Evolutionary conservation across 2,888 invertebrate genomes (phyloP).

Genomic region (Polia nebulosa): DNA sequence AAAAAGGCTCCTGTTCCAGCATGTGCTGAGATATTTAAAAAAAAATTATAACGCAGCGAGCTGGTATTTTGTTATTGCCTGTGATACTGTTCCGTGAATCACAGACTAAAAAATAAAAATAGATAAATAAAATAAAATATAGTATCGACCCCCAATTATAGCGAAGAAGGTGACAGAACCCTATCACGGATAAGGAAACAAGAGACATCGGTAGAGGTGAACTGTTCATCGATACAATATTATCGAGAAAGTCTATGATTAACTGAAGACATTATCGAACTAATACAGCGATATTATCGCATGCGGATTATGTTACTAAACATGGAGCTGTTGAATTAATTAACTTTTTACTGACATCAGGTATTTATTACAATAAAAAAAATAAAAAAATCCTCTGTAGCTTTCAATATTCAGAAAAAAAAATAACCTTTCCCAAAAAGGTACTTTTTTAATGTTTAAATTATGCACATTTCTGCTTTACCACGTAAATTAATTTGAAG

Average conservation of each 20-base stretch:
- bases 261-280: not conserved
- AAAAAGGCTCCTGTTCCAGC: no score
- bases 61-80: no score
- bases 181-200: not conserved
- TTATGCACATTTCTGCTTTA: conserved; percentile 4
- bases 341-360: conserved; percentile 15
- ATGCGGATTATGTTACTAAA: not conserved
- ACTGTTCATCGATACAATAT: not conserved
- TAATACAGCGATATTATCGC: not conserved
- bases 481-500: conserved; percentile 17
- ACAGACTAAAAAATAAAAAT: no score
- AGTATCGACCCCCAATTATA: no score
- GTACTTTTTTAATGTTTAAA: not conserved
- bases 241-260: not conserved
- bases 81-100: no score
- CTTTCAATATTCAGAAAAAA: not conserved
- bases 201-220: not conserved
- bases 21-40: no score
- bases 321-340: conserved; percentile 21
- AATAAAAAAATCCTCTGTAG: no score
- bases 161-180: no score
- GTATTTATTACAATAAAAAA: not conserved
- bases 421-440: not conserved
- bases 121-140: no score
- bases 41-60: no score